A percentile compares a stretch with the other conserved stretches of the same genome.
Conservation (phyloP, 2,888 invertebrate species). For the Geotrupes spiniger region DNA sequence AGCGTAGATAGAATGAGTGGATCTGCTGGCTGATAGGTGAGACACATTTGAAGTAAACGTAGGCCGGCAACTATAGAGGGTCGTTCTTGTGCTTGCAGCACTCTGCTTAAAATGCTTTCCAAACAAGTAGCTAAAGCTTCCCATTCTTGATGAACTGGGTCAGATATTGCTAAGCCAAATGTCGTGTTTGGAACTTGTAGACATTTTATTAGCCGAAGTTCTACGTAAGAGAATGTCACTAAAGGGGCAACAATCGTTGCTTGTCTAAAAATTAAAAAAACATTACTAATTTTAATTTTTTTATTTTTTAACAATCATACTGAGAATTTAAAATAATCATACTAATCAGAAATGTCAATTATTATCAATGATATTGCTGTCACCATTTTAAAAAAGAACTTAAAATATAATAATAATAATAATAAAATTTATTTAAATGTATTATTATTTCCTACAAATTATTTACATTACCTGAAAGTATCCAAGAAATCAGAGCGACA, state of each 20-base stretch:
- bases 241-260: constrained; percentile 78
- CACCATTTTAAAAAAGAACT: too few relatives aligned
- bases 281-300: constrained; percentile 4
- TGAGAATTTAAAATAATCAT: too few relatives aligned
- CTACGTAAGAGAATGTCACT: constrained; percentile 79
- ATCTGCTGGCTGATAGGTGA: constrained; percentile 72
- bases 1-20: constrained; percentile 79
- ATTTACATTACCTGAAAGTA: constrained; percentile 61
- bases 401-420: too few relatives aligned
- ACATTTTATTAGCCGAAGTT: constrained; percentile 76
- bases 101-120: constrained; percentile 79
- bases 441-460: not conserved
- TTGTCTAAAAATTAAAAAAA: constrained; percentile 53
- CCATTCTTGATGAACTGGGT: constrained; percentile 79
- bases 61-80: constrained; percentile 75
- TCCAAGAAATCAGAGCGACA: constrained; percentile 80
- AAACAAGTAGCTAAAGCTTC: constrained; percentile 75
- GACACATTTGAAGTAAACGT: constrained; percentile 73
- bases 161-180: constrained; percentile 51
- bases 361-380: too few relatives aligned
- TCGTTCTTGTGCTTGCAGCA: constrained; percentile 69
- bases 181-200: constrained; percentile 55
- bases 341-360: too few relatives aligned
- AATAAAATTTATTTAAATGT: too few relatives aligned
- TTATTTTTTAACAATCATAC: too few relatives aligned